Evolutionary conservation across 2,888 invertebrate species (phyloP).

Genomic region (Stenolophus ochropezus): DNA sequence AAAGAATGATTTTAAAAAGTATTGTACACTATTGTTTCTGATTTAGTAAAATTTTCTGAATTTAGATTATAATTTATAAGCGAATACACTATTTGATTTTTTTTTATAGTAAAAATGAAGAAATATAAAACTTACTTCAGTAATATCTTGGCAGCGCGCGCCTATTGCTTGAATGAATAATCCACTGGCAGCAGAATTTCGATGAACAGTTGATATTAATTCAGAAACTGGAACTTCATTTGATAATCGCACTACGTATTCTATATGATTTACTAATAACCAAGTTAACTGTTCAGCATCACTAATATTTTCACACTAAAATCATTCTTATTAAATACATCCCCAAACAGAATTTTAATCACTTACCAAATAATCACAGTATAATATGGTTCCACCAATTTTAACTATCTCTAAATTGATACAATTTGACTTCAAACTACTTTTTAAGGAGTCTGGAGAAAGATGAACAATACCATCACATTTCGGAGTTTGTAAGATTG

Average conservation of each 20-base stretch:
- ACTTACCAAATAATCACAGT: slow-evolving; percentile 87
- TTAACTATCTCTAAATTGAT: slow-evolving; percentile 80
- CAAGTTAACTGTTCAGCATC: slow-evolving; percentile 85
- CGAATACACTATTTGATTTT: no score
- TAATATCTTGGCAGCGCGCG: slow-evolving; percentile 77
- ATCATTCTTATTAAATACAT: slow-evolving; percentile 22
- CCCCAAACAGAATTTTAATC: not conserved
- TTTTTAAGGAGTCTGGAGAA: slow-evolving; percentile 60
- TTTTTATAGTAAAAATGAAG: no score
- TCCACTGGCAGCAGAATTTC: slow-evolving; percentile 81
- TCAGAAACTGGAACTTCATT: slow-evolving; percentile 81
- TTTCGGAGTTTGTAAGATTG: slow-evolving; percentile 65
- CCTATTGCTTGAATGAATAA: slow-evolving; percentile 83
- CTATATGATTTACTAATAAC: slow-evolving; percentile 84
- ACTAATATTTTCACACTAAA: slow-evolving; percentile 80
- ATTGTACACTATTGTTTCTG: no score
- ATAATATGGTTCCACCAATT: slow-evolving; percentile 81
- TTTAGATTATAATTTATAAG: no score
- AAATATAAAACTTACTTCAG: slow-evolving; percentile 70
- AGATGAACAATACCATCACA: slow-evolving; percentile 65
- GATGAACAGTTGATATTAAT: slow-evolving; percentile 78
- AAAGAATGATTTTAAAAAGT: no score
- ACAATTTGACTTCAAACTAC: slow-evolving; percentile 65
- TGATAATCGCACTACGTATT: slow-evolving; percentile 79
- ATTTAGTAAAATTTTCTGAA: no score